phyloP scores from a whole-genome alignment of 2,888 invertebrate species.

The Caenorhabditis macrosperma region DNA sequence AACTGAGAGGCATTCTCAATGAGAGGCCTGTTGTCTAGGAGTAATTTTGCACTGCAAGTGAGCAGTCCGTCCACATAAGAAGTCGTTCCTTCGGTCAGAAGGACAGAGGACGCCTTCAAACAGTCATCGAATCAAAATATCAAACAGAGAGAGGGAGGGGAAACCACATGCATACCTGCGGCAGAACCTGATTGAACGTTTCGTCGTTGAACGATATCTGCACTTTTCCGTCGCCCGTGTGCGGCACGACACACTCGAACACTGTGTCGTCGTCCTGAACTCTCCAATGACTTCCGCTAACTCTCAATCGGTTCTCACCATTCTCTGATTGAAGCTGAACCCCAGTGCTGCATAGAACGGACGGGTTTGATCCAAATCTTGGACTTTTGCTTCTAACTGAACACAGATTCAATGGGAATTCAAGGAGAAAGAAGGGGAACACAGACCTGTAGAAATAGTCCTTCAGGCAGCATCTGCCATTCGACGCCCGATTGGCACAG shows the following conservation, averaged over 20 bases:
- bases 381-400: constrained; percentile 63
- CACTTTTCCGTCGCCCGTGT: constrained; percentile 60
- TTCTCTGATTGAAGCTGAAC: constrained; percentile 71
- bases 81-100: constrained; percentile 56
- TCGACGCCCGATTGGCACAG: constrained; percentile 67
- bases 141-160: constrained; percentile 29
- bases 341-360: constrained; percentile 69
- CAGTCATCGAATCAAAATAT: constrained; percentile 22
- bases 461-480: constrained; percentile 68
- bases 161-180: too few species aligned
- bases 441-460: constrained; percentile 67
- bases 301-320: constrained; percentile 52
- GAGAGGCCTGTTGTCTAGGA: constrained; percentile 59
- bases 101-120: constrained; percentile 60
- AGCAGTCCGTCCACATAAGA: constrained; percentile 65
- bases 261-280: constrained; percentile 72
- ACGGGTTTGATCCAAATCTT: constrained; percentile 64
- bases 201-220: constrained; percentile 72
- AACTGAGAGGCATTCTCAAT: constrained; percentile 60
- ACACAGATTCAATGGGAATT: neutral
- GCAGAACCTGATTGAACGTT: constrained; percentile 68
- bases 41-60: constrained; percentile 63
- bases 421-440: too few species aligned
- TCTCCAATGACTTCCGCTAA: neutral
- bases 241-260: constrained; percentile 67